phyloP scores from a whole-genome alignment of 2,888 invertebrate species.

The Zaprionus bogoriensis region DNA sequence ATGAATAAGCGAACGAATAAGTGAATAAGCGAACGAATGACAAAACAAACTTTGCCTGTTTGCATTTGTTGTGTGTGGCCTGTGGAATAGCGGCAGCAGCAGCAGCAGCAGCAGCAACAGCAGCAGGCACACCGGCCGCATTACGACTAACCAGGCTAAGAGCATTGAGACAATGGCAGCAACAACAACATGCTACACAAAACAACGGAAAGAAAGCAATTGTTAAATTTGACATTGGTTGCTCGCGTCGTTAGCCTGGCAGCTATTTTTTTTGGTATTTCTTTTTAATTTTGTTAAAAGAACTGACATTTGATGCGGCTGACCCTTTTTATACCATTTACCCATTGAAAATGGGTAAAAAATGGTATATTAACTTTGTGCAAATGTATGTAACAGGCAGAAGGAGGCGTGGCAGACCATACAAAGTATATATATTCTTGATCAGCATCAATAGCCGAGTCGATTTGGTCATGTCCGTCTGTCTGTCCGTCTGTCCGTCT shows the following conservation, averaged over 20 bases:
- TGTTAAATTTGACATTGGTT: constrained; percentile 27
- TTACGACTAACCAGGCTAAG: constrained; percentile 34
- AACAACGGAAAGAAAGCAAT: constrained; percentile 18
- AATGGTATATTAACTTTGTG: too few relatives aligned
- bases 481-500: too few relatives aligned
- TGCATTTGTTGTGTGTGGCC: constrained; percentile 54
- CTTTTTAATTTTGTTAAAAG: constrained; percentile 7
- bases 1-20: constrained; percentile 29
- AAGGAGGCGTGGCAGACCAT: too few relatives aligned
- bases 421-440: too few relatives aligned
- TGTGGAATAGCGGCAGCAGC: constrained; percentile 29
- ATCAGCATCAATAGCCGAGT: too few relatives aligned
- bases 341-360: too few relatives aligned
- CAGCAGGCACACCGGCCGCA: constrained; percentile 24
- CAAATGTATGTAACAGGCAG: too few relatives aligned
- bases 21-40: constrained; percentile 41
- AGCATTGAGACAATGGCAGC: constrained; percentile 1
- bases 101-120: background rate
- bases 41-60: constrained; percentile 65
- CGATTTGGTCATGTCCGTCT: too few relatives aligned
- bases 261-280: background rate
- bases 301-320: constrained; percentile 5
- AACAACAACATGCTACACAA: background rate
- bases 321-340: too few relatives aligned
- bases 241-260: background rate